Percentiles rank a stretch among this genome's conserved stretches.
phyloP scores from a whole-genome alignment of 92 coral and sea anemone species.

The Porites rus region DNA sequence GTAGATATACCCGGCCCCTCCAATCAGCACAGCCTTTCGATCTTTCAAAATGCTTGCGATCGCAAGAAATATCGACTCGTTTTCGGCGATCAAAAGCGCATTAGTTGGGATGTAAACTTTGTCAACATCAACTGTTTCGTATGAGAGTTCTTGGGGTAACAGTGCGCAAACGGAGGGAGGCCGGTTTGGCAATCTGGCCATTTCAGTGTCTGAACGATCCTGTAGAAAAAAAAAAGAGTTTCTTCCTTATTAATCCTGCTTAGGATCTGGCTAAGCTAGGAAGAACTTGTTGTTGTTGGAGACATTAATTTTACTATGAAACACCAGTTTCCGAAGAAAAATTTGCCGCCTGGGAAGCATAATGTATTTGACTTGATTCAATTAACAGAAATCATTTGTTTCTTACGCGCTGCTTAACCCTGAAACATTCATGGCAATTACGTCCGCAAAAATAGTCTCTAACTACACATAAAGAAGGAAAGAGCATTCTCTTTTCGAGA shows the following conservation, averaged over 20 bases:
- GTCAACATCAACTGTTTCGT: conserved; percentile 20
- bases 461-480: too few species aligned
- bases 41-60: conserved; percentile 34
- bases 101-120: conserved; percentile 36
- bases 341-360: too few species aligned
- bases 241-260: neutral
- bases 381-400: too few species aligned
- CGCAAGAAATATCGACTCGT: conserved; percentile 43
- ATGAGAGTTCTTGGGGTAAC: conserved; percentile 9
- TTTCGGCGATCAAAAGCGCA: conserved; percentile 47
- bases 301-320: too few species aligned
- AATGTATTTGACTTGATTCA: too few species aligned
- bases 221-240: neutral
- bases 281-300: too few species aligned
- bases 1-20: conserved; percentile 35
- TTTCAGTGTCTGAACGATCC: neutral
- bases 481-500: too few species aligned
- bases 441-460: too few species aligned
- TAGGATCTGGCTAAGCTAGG: too few species aligned
- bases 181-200: conserved; percentile 24
- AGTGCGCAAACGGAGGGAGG: conserved; percentile 31
- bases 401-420: too few species aligned
- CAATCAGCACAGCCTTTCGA: conserved; percentile 31
- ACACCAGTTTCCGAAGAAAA: too few species aligned
- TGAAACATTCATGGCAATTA: too few species aligned